phyloP scores from a whole-genome alignment of 2,113 vertebrate genomes.

The Entelurus aequoreus region DNA sequence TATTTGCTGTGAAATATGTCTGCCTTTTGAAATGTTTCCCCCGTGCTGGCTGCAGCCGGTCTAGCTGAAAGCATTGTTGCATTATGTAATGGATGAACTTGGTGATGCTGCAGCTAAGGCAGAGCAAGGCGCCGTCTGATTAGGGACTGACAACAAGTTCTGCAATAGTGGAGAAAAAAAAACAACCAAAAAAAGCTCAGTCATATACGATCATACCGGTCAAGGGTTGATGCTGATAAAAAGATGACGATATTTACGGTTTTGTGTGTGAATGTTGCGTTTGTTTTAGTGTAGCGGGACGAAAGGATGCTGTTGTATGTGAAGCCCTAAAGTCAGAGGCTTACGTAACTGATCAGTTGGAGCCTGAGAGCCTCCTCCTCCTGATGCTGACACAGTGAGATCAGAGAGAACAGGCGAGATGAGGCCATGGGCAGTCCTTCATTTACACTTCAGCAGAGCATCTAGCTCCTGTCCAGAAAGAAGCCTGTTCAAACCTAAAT shows the following conservation, averaged over 20 bases:
- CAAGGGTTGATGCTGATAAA: not conserved
- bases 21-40: constrained; percentile 1
- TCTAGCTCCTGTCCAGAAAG: constrained; percentile 1
- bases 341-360: constrained; percentile 39
- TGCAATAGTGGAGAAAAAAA: not conserved
- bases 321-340: constrained; percentile 35
- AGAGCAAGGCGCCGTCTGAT: constrained; percentile 17
- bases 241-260: not conserved
- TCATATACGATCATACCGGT: not conserved
- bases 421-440: constrained; percentile 19
- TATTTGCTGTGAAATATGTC: constrained; percentile 4
- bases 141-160: constrained; percentile 19
- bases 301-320: constrained; percentile 22
- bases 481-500: constrained; percentile 6
- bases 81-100: constrained; percentile 42
- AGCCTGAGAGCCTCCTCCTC: constrained; percentile 28
- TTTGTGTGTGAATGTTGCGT: not conserved
- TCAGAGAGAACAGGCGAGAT: constrained; percentile 22
- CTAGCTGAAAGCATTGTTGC: not conserved
- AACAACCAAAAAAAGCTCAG: not conserved
- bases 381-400: constrained; percentile 35
- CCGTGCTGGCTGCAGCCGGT: constrained; percentile 1
- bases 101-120: constrained; percentile 23
- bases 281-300: constrained; percentile 6
- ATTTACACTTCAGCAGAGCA: constrained; percentile 10